Conservation (phyloP, 2,797 vertebrate genomes). For the Hydrocynus forskahlii region DNA sequence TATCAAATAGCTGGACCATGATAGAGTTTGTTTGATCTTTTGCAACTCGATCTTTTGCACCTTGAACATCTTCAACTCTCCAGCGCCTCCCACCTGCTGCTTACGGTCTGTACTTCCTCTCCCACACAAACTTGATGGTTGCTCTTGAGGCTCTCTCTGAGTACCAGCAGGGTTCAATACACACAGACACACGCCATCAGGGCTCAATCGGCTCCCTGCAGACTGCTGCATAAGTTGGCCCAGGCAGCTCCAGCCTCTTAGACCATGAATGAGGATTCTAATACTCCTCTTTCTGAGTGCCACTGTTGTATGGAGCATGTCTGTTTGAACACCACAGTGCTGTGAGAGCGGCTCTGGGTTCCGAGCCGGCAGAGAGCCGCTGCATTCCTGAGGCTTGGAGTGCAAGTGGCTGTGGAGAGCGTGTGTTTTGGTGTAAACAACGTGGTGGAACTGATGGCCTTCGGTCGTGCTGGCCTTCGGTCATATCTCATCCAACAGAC, state of each 20-base stretch:
- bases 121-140: constrained; percentile 20
- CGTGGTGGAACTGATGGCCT: constrained; percentile 29
- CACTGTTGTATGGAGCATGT: constrained; percentile 60
- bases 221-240: constrained; percentile 42
- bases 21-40: neutral
- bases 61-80: constrained; percentile 40
- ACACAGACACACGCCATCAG: constrained; percentile 37
- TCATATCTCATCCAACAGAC: constrained; percentile 38
- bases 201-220: constrained; percentile 48
- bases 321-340: constrained; percentile 63
- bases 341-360: constrained; percentile 68
- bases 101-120: constrained; percentile 6
- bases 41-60: constrained; percentile 5
- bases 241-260: constrained; percentile 55
- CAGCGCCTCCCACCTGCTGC: constrained; percentile 42
- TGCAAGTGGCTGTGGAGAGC: constrained; percentile 42
- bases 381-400: constrained; percentile 62
- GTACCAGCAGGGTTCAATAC: constrained; percentile 13
- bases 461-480: constrained; percentile 46
- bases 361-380: constrained; percentile 47
- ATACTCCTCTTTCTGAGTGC: constrained; percentile 62
- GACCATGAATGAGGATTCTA: constrained; percentile 69
- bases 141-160: constrained; percentile 10
- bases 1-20: neutral
- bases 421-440: constrained; percentile 62